Percentiles rank a stretch among this genome's conserved stretches.
phyloP scores from a whole-genome alignment of 2,797 vertebrate species.

The Simalia tracyae region DNA sequence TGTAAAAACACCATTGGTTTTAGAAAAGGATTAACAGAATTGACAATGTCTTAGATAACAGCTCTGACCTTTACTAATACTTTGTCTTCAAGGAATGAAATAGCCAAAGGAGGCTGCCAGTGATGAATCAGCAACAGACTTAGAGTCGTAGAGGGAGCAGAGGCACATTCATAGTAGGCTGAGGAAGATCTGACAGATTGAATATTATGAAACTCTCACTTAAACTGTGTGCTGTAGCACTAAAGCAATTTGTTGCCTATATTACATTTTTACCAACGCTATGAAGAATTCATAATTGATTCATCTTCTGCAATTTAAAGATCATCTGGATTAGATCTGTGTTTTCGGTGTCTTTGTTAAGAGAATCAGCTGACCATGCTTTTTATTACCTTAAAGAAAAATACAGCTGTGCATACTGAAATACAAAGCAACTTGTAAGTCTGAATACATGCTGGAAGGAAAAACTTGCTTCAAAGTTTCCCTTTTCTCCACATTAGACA shows the following conservation, averaged over 20 bases:
- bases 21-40: background rate
- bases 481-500: background rate
- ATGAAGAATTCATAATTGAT: background rate
- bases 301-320: background rate
- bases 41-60: background rate
- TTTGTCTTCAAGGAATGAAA: constrained; percentile 22
- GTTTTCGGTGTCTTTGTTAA: background rate
- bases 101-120: background rate
- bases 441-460: background rate
- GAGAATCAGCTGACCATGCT: background rate
- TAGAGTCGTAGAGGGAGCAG: background rate
- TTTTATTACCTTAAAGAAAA: background rate
- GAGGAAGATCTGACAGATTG: background rate
- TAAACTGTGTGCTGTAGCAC: constrained; percentile 3
- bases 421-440: background rate
- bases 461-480: background rate
- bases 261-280: constrained; percentile 13
- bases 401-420: background rate
- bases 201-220: background rate
- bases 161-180: background rate
- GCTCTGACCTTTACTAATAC: background rate
- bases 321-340: background rate
- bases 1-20: constrained; percentile 14
- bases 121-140: background rate
- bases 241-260: background rate